Conservation (phyloP, 2,888 invertebrate genomes). For the Andricus quercusramuli region DNA sequence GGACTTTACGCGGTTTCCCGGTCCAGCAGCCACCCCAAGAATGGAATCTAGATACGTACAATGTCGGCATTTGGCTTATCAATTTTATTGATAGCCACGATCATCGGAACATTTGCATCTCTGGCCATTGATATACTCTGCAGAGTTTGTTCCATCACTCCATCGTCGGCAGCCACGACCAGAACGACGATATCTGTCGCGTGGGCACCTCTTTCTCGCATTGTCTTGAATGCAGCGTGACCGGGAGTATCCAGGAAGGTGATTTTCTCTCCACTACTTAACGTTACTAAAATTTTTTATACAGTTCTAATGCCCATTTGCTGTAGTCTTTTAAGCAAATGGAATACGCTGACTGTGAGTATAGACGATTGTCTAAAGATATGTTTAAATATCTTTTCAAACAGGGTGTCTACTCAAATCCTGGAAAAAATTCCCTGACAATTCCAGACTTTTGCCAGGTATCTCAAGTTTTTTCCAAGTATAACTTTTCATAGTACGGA, state of each 20-base stretch:
- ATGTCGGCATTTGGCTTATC: conserved; percentile 95
- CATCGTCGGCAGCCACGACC: conserved; percentile 99
- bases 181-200: conserved; percentile 96
- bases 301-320: background rate
- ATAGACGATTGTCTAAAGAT: background rate
- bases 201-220: conserved; percentile 96
- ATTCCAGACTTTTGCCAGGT: no score
- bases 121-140: conserved; percentile 94
- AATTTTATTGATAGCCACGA: conserved; percentile 99
- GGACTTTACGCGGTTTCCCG: no score
- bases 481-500: no score
- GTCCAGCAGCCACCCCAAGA: no score
- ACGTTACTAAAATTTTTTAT: conserved; percentile 79
- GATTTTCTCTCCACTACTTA: conserved; percentile 86
- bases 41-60: conserved; percentile 81
- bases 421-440: no score
- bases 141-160: conserved; percentile 98
- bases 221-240: conserved; percentile 97
- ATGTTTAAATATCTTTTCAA: no score
- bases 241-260: conserved; percentile 99
- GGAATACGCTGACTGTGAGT: background rate
- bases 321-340: conserved; percentile 4
- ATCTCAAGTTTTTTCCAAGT: no score
- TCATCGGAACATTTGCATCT: conserved; percentile 91
- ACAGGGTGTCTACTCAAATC: no score